Evolutionary conservation across 2,797 vertebrate species (phyloP), one percentile per base, ranked within the genome.

Genomic region (Betta splendens): DNA sequence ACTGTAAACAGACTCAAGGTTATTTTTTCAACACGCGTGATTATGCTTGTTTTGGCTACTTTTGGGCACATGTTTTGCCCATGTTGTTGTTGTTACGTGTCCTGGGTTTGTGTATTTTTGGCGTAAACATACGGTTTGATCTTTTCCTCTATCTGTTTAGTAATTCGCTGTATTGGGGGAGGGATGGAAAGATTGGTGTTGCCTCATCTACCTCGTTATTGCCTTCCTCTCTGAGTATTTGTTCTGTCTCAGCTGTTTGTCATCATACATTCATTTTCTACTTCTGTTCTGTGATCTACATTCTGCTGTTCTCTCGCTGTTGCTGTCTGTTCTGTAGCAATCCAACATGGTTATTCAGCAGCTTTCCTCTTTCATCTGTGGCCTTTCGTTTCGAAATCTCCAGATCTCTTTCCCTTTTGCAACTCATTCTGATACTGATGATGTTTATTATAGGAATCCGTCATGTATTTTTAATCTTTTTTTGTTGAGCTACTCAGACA

Each of bases 401-500:
- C 2, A 46, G 25, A 28, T 59, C 15, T 5, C 9, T 63, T 51
- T 68, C 21, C 23, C 45, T 16, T 32, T 44, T 5, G 3, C 37
- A 48, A 16, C 25, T 39, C 15, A 57, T 22, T 67, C 32, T n/a
- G n/a, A 63, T 44, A 17, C 26, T 3, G 29, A 45, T 11, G 1
- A 15, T 39, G 38, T 71, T 75, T 76, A 72, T 77, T 68, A 53
- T 38, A 46, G 51, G 43, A 63, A 61, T 62, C 53, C 36, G 47
- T 69, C 63, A 53, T 56, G 17, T 72, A n/a, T 70, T 47, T 35
- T 40, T 20, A 29, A 55, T 54, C 70, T 50, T 49, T 62, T 63
- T 38, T 68, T 44, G 45, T 63, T 35, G 36, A 75, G 58, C 52
- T 40, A 43, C 51, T 71, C 49, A 40, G 58, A 75, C 61, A 62